Conservation (phyloP, 2,113 vertebrate genomes). For the Otocyon megalotis region DNA sequence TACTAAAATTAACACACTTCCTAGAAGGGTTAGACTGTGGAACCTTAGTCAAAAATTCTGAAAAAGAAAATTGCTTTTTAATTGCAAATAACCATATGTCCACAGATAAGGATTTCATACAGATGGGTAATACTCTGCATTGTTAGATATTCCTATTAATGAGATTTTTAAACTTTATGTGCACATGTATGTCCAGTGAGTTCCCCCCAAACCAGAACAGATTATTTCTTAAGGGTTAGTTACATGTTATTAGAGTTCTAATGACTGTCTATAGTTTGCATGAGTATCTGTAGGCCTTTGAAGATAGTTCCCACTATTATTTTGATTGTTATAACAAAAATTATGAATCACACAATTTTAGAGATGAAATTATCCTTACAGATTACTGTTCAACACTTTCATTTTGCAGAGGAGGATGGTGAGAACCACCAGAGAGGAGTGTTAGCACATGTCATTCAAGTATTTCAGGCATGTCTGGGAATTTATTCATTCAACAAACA, state of each 20-base stretch:
- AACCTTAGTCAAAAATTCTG: background rate
- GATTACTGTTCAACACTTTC: background rate
- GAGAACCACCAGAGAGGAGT: background rate
- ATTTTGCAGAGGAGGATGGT: background rate
- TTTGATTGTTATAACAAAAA: background rate
- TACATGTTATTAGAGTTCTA: background rate
- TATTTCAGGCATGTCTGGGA: background rate
- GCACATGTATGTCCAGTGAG: background rate
- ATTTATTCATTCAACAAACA: background rate
- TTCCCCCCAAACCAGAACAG: background rate
- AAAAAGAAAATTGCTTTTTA: constrained; percentile 15
- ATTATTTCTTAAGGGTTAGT: background rate
- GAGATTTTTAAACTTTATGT: background rate
- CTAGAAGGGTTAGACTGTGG: background rate
- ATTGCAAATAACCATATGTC: background rate
- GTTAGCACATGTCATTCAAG: background rate
- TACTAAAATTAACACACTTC: background rate
- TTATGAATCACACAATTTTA: constrained; percentile 27
- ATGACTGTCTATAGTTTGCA: background rate
- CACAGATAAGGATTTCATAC: background rate
- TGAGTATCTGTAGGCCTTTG: background rate
- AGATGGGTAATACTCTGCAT: background rate
- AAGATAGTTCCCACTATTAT: background rate
- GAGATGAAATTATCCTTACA: background rate
- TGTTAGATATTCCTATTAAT: background rate